phyloP scores from a whole-genome alignment of 2,888 invertebrate species.

The Onthophagus sagittarius region DNA sequence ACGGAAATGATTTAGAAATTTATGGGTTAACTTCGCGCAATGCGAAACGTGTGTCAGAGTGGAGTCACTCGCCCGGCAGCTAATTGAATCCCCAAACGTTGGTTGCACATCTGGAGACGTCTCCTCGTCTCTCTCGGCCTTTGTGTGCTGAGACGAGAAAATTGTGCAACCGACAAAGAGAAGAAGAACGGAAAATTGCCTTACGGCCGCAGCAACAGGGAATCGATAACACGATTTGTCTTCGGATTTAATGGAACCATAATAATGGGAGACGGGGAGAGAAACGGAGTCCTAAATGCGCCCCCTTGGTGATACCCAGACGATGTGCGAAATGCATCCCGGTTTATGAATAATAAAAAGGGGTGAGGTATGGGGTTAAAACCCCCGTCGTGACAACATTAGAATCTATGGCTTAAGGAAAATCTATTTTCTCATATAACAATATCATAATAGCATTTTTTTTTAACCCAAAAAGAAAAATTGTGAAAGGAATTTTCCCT shows the following conservation, averaged over 20 bases:
- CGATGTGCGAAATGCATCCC: background rate
- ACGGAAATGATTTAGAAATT: background rate
- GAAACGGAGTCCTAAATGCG: background rate
- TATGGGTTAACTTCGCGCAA: background rate
- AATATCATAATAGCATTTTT: background rate
- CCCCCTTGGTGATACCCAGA: background rate
- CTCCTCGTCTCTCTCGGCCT: background rate
- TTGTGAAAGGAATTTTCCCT: background rate
- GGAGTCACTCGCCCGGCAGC: background rate
- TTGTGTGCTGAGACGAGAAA: no score
- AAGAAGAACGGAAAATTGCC: background rate
- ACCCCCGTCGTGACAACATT: background rate
- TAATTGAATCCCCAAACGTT: background rate
- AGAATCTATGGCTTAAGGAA: background rate
- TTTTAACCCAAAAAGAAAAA: background rate
- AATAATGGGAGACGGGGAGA: background rate
- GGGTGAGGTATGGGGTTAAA: background rate
- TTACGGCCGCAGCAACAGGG: background rate
- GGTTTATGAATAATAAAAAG: background rate
- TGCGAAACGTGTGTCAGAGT: background rate
- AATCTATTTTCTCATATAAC: background rate
- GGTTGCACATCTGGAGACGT: background rate
- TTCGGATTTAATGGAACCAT: background rate
- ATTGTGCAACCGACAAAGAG: background rate
- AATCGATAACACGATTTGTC: background rate